Evolutionary conservation across 2,888 invertebrate species (phyloP).

Genomic region (Campoletis raptor): DNA sequence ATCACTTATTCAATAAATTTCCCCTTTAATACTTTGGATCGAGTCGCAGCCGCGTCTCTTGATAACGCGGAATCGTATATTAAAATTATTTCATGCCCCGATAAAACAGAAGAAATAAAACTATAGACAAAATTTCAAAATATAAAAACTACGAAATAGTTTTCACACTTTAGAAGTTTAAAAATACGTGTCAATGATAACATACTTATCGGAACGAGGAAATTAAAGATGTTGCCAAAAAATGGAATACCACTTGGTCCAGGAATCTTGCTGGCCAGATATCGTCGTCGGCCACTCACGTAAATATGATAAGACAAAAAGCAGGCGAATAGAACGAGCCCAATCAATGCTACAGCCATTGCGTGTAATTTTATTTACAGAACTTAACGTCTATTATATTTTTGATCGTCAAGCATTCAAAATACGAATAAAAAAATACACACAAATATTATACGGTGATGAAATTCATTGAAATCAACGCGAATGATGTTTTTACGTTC

Average conservation of each 20-base stretch:
- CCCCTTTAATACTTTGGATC: too few species aligned
- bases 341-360: conserved; percentile 10
- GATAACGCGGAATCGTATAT: too few species aligned
- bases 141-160: too few species aligned
- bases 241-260: conserved; percentile 76
- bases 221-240: conserved; percentile 70
- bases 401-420: not conserved
- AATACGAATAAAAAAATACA: not conserved
- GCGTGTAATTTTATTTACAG: not conserved
- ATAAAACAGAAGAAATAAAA: too few species aligned
- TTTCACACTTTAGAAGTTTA: too few species aligned
- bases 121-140: too few species aligned
- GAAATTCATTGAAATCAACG: not conserved
- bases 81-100: too few species aligned
- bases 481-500: not conserved
- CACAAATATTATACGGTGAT: not conserved
- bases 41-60: too few species aligned
- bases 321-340: conserved; percentile 40
- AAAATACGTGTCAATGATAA: not conserved
- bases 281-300: conserved; percentile 74
- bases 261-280: conserved; percentile 80
- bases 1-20: too few species aligned
- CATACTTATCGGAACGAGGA: conserved; percentile 68
- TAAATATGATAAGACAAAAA: conserved; percentile 56
- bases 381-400: not conserved